Conservation (phyloP, 1,140 invertebrate genomes). For the Cyrtorhinus lividipennis region DNA sequence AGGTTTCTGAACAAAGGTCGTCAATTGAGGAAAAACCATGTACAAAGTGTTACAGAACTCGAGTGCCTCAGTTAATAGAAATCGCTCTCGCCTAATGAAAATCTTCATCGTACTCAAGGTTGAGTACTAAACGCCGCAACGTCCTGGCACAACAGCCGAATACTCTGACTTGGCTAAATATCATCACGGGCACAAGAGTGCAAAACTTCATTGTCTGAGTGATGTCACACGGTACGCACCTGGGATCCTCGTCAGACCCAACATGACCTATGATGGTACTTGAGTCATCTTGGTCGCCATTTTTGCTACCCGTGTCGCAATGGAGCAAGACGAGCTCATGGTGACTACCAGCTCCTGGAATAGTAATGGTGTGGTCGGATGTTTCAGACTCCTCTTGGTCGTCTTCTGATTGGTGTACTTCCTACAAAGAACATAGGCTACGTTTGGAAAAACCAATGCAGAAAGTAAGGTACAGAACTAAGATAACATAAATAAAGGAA, state of each 20-base stretch:
- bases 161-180: conserved; percentile 15
- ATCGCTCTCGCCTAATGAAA: not conserved
- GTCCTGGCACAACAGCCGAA: conserved; percentile 1
- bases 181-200: conserved; percentile 1
- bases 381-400: not conserved
- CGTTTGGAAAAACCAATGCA: not conserved
- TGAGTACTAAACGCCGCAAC: no score
- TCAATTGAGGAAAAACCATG: not conserved
- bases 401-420: not conserved
- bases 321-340: not conserved
- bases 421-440: not conserved
- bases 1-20: not conserved
- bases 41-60: not conserved
- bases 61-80: not conserved
- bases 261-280: not conserved
- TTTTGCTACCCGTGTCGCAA: not conserved
- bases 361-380: not conserved
- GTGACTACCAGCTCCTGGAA: not conserved
- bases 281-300: not conserved
- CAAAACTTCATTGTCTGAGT: no score
- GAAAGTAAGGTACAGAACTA: no score
- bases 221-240: no score
- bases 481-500: no score
- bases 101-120: conserved; percentile 10
- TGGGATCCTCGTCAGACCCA: no score